Evolutionary conservation across 2,888 invertebrate species (phyloP).

Genomic region (Uloborus plumipes): DNA sequence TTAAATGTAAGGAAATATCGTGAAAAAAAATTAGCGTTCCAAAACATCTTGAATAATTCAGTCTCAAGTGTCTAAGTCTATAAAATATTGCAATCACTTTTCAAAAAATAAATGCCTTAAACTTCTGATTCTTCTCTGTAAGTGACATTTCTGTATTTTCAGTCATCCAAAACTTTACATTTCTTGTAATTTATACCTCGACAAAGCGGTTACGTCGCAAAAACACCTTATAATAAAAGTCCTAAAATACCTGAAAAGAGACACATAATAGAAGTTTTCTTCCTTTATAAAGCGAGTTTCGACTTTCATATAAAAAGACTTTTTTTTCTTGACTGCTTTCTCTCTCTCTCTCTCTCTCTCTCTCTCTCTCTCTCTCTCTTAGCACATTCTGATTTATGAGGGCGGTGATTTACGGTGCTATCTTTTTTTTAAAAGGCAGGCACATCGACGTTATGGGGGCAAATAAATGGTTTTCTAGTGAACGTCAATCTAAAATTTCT

Average conservation of each 20-base stretch:
- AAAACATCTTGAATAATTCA: too few relatives aligned
- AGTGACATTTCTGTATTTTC: too few relatives aligned
- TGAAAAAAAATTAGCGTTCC: too few relatives aligned
- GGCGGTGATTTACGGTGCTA: conserved; percentile 39
- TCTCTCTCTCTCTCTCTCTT: background rate
- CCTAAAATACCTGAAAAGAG: conserved; percentile 14
- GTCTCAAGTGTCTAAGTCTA: too few relatives aligned
- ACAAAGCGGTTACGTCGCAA: background rate
- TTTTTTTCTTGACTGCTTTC: too few relatives aligned
- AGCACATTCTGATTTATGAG: conserved; percentile 38
- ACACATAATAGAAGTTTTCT: conserved; percentile 13
- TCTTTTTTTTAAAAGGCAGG: conserved; percentile 40
- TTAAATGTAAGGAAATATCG: too few relatives aligned
- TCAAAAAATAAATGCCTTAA: too few relatives aligned
- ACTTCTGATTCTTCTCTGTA: too few relatives aligned
- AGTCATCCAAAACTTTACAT: too few relatives aligned
- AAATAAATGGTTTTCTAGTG: conserved; percentile 54
- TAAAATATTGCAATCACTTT: too few relatives aligned
- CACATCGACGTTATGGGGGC: conserved; percentile 31
- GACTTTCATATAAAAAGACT: conserved; percentile 10
- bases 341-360: background rate
- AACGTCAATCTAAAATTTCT: conserved; percentile 17
- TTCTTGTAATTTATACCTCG: background rate
- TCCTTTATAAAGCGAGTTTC: background rate
- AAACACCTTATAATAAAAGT: background rate